Base-by-base conservation (phyloP, 2,113 vertebrate species). In the Pteruthius melanotis region DNA sequence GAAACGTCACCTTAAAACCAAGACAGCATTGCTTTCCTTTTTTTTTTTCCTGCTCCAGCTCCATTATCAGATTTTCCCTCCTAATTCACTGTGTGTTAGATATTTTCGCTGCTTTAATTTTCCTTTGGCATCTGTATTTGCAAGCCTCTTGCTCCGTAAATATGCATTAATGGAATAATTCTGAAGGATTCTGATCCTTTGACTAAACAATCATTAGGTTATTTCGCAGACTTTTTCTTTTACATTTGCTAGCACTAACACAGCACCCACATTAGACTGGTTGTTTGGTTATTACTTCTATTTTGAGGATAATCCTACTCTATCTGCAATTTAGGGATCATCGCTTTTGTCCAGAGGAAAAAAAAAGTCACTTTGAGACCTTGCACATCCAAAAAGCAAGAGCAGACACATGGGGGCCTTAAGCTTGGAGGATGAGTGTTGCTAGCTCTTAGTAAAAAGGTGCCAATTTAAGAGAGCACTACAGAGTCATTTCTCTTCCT, bases 271-370 rank as follows among this genome's bases (percentile, higher is more conserved):
- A 33, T 76, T 61, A 61, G 4, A 33, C 7, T 33, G 13, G 3
- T 23, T 56, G 5, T 3, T 75, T 52, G 12, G 2, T 42, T 74
- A 37, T 64, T 91, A 89, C 44, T 50, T 83, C 44, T 22, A 9
- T 61, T 75, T 64, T 49, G 10, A 87, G 31, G 49, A 21, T 83
- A 93, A 89, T 50, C 30, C 28, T 68, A 2, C 16, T 39, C 24
- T 31, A 12, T 42, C 28, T 85, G 23, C 74, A 93, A 83, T 89
- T 91, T 89, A 84, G 18, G 28, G 44, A 92, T 83, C 52, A 49
- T 7, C 2, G 0, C 6, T 93, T 81, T 66, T 90, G 23, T 61
- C 15, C 11, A 50, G 8, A 68, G 13, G 5, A 10, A 45, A 75
- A 68, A 68, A 28, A 44, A 23, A 8, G 4, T 17, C 37, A 24